Conservation (phyloP, 2,113 vertebrate genomes). For the Semicossyphus pulcher region DNA sequence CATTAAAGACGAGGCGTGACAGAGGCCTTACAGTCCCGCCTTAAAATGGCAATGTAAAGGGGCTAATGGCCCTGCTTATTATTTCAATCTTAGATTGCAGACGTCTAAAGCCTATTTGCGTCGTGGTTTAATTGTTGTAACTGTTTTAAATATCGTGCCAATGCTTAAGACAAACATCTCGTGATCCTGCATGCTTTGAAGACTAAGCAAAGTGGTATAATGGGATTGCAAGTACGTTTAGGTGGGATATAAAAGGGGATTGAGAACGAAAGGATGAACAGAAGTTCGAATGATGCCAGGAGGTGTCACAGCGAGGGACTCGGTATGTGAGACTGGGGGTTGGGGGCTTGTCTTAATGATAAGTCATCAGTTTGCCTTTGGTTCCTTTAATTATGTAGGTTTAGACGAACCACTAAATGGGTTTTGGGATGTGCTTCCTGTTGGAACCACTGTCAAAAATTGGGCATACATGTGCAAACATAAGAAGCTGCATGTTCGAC, state of each 20-base stretch:
- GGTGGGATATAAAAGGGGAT: neutral
- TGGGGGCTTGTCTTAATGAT: neutral
- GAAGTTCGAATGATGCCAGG: neutral
- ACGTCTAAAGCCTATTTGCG: neutral
- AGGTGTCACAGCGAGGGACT: neutral
- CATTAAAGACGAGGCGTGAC: no score
- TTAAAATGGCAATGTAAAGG: no score
- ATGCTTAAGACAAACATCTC: no score
- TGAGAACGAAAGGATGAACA: neutral
- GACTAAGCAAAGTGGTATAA: no score
- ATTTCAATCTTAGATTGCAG: neutral
- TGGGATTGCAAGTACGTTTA: no score
- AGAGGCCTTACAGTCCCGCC: no score
- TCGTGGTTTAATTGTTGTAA: neutral
- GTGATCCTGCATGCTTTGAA: no score
- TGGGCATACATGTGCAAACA: no score
- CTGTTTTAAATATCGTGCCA: no score
- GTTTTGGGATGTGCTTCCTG: neutral
- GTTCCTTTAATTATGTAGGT: neutral
- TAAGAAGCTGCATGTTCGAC: neutral
- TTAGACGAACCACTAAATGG: neutral
- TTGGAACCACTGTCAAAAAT: no score
- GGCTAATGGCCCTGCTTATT: neutral
- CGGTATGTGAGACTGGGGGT: neutral
- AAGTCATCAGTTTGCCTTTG: neutral